Evolutionary conservation across 2,113 vertebrate genomes (phyloP), one percentile per base, ranked within the genome.

Genomic region (Xiphias gladius): DNA sequence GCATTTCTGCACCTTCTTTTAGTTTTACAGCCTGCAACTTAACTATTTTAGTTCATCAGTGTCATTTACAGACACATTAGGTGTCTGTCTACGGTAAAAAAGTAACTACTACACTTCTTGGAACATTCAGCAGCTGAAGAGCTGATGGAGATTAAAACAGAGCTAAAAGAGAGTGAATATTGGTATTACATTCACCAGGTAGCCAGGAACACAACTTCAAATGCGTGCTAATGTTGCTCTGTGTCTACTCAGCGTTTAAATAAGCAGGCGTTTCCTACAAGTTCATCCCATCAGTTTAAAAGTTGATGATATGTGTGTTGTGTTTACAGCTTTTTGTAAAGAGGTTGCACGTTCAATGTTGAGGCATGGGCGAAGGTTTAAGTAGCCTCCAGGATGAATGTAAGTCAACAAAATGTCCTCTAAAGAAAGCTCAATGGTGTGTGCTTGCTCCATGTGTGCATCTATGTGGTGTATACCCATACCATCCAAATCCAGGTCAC

Each of bases 401-500:
- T 26, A 28, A 66, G 63, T 30, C n/a, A 68, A 57, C 64, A 43
- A 63, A 30, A 32, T 20, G 9, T 66, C 13, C 16, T 76, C 41
- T 67, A 39, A 84, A 67, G 43, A 35, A 14, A 12, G 14, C 19
- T 43, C 24, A 61, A 37, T 28, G 54, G 26, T 32, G 13, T 65
- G 16, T 46, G 9, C 72, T 28, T 41, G 32, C 76, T 66, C 19
- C 68, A 37, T 55, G 37, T 75, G 26, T 8, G 5, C 35, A 26
- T 54, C 20, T 54, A 43, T 63, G 13, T 30, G 52, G 62, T 84
- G 73, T 80, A 66, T 86, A 82, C 66, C 85, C 77, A 71, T n/a
- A 32, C n/a, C 50, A 70, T 76, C 50, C 41, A 71, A 64, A 77
- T 87, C 35, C 73, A 82, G 70, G 76, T 86, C 80, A 71, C 17